Conservation (phyloP, 2,113 vertebrate genomes). For the Pyxicephalus adspersus region DNA sequence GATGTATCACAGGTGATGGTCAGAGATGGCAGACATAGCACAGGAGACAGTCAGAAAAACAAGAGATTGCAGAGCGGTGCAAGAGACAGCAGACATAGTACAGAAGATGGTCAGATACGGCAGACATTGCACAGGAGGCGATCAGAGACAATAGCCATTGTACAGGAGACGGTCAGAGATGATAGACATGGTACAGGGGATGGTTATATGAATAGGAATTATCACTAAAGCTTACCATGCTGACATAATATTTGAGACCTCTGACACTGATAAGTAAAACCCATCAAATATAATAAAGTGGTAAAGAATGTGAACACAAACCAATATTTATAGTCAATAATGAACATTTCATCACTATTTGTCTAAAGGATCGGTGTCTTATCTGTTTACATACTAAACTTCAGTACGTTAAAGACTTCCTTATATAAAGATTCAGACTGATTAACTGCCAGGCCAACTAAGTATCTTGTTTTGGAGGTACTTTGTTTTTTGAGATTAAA, state of each 20-base stretch:
- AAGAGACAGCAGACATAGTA: too few relatives aligned
- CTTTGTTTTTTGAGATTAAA: neutral
- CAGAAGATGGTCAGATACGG: too few relatives aligned
- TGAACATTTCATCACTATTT: conserved; percentile 5
- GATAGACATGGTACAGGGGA: too few relatives aligned
- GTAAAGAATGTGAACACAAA: neutral
- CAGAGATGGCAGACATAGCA: too few relatives aligned
- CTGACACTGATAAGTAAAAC: conserved; percentile 1
- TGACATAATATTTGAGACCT: neutral
- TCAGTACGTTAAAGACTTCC: neutral
- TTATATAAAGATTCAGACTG: neutral
- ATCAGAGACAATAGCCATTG: too few relatives aligned
- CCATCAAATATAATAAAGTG: conserved; percentile 3
- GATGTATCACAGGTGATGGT: too few relatives aligned
- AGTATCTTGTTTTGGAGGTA: neutral
- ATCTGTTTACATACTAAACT: conserved; percentile 3
- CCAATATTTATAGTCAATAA: conserved; percentile 44
- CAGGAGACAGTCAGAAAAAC: too few relatives aligned
- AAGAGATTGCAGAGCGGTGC: too few relatives aligned
- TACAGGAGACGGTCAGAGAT: too few relatives aligned
- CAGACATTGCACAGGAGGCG: too few relatives aligned
- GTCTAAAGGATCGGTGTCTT: neutral
- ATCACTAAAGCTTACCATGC: neutral
- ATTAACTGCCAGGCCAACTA: neutral
- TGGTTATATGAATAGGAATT: too few relatives aligned